Base-by-base conservation (phyloP, 2,888 invertebrate species). In the Trissoscelio sp. region DNA sequence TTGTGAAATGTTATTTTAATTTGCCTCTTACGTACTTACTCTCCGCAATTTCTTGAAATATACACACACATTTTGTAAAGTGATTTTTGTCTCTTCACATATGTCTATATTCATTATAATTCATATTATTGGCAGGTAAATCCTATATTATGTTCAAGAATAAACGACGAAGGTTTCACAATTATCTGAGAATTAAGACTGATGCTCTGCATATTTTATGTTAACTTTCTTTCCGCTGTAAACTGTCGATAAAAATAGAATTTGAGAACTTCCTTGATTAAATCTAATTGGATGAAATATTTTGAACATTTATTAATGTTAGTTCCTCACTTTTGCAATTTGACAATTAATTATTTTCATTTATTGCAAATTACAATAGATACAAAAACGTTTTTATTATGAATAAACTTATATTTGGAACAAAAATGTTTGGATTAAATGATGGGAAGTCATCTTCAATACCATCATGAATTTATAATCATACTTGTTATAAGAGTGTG, bases 131-230 rank as follows among this genome's bases (percentile, higher is more conserved):
- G 58, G 51, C 67, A 75, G 66, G 28, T 60, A 75, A 75, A 58
- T 75, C 46, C 39, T 67, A 67, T 58, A 57, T 58, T 58, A 67
- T 42, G 62, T 48, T 62, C 34, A 28, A 67, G 34, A 79, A 75
- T 77, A 67, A 67, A 66, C 72, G 75, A 51, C 58, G 64, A 72
- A 55, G 74, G 70, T 64, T 64, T 77, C 67, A 64, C 64, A 64
- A 79, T 82, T 77, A 77, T 80, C 78, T 77, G 75, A 77, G 66
- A 79, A 79, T 75, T 57, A 51, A 80, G 75, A 83, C 80, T 81
- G 82, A 82, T 81, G 79, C 77, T 58, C 74, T 72, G 79, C 70
- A 74, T 78, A 81, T 78, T 83, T 83, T 79, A 84, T 77, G 64
- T 79, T 62, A 60, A 72, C 70, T 51, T 72, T 74, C 67, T 51